Conservation (phyloP, 2,797 vertebrate species). For the Spondyliosoma cantharus region DNA sequence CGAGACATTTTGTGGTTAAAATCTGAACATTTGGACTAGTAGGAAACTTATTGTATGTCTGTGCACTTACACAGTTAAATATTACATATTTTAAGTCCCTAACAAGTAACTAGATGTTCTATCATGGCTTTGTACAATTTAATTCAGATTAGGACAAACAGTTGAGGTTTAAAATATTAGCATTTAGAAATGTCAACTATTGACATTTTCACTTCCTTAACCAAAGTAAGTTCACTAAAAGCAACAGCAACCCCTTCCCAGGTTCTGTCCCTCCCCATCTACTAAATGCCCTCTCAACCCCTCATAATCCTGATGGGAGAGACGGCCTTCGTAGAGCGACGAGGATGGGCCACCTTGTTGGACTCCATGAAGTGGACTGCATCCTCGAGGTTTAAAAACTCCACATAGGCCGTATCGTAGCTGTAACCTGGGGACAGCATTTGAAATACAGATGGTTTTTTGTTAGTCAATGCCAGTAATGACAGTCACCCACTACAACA, state of each 20-base stretch:
- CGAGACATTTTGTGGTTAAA: constrained; percentile 1
- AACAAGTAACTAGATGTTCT: constrained; percentile 5
- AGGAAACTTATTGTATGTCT: constrained; percentile 17
- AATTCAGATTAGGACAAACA: constrained; percentile 16
- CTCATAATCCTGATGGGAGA: constrained; percentile 85
- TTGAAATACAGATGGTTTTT: constrained; percentile 99
- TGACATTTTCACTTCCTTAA: constrained; percentile 32
- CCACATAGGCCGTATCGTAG: constrained; percentile 99
- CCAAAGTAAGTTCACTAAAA: constrained; percentile 39
- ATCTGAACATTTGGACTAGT: neutral
- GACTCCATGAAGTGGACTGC: constrained; percentile 99
- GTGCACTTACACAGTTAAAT: neutral
- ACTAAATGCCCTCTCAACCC: constrained; percentile 81
- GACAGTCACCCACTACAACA: constrained; percentile 78
- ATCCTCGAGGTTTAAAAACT: constrained; percentile 99
- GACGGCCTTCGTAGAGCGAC: constrained; percentile 90
- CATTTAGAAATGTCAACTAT: constrained; percentile 29
- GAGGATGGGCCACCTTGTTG: constrained; percentile 99
- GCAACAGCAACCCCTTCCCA: constrained; percentile 60
- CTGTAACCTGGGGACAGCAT: constrained; percentile 99
- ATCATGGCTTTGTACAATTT: neutral
- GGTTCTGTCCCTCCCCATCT: constrained; percentile 66
- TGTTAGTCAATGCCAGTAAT: constrained; percentile 94
- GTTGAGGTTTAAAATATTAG: constrained; percentile 16
- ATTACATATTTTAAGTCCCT: neutral